These are phyloP conservation scores for Clarias magur DNA, from an alignment of 2,113 vertebrate species.

Conservation along the genomic window DNA sequence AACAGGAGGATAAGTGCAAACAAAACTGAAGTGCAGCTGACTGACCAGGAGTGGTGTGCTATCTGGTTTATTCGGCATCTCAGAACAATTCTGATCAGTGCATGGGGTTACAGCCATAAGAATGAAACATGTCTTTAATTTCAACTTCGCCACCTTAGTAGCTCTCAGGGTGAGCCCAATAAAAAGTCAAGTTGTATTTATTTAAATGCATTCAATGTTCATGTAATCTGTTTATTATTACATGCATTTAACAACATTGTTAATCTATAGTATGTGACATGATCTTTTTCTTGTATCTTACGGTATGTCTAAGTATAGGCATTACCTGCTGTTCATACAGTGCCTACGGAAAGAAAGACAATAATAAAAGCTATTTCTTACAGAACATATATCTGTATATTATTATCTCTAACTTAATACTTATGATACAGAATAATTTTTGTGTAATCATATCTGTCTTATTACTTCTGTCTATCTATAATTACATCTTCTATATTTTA, in stretches of 20 bases:
- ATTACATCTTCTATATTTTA: neutral
- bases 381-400: neutral
- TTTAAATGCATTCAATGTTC: neutral
- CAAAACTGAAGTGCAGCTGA: neutral
- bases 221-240: neutral
- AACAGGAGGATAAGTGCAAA: too few relatives aligned
- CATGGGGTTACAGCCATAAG: neutral
- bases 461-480: neutral
- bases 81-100: conserved; percentile 6
- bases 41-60: neutral
- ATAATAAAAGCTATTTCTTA: neutral
- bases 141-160: neutral
- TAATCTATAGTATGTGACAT: neutral
- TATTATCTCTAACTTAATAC: neutral
- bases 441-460: neutral
- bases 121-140: conserved; percentile 23
- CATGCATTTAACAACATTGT: neutral
- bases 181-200: neutral
- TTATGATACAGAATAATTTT: neutral
- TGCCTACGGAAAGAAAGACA: neutral
- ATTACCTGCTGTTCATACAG: neutral
- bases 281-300: neutral
- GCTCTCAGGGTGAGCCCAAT: neutral
- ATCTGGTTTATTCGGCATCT: neutral
- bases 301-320: neutral